Evolutionary conservation across 2,113 vertebrate genomes (phyloP).

Genomic region (Stegastes partitus): DNA sequence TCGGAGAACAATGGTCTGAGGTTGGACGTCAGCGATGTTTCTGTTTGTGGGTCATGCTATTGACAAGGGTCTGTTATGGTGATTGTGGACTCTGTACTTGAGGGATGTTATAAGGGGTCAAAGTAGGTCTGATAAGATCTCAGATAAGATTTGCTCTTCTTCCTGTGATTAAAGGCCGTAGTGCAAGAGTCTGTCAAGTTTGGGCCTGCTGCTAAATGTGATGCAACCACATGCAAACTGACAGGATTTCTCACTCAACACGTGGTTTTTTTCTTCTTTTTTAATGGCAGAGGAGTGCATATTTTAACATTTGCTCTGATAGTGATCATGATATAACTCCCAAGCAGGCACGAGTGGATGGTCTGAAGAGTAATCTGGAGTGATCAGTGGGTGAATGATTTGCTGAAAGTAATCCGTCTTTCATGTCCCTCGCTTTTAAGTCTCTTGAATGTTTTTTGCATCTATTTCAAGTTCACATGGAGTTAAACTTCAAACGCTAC

Average conservation of each 20-base stretch:
- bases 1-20: background rate
- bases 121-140: conserved; percentile 73
- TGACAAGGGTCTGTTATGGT: background rate
- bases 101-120: conserved; percentile 56
- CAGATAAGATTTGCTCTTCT: conserved; percentile 29
- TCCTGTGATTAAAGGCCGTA: conserved; percentile 31
- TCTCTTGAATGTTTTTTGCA: conserved; percentile 6
- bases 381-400: background rate
- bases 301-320: background rate
- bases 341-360: no score
- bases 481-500: background rate
- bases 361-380: conserved; percentile 6
- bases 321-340: background rate
- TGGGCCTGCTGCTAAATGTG: conserved; percentile 52
- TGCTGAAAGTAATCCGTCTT: background rate
- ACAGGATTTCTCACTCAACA: background rate
- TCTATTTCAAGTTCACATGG: background rate
- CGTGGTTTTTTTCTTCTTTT: background rate
- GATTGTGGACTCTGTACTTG: conserved; percentile 18
- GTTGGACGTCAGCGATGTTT: background rate
- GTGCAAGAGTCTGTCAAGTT: conserved; percentile 50
- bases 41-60: background rate
- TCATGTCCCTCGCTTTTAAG: background rate
- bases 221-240: conserved; percentile 47
- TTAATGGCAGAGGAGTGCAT: background rate